phyloP scores from a whole-genome alignment of 2,888 invertebrate species.

The Nomada fabriciana region DNA sequence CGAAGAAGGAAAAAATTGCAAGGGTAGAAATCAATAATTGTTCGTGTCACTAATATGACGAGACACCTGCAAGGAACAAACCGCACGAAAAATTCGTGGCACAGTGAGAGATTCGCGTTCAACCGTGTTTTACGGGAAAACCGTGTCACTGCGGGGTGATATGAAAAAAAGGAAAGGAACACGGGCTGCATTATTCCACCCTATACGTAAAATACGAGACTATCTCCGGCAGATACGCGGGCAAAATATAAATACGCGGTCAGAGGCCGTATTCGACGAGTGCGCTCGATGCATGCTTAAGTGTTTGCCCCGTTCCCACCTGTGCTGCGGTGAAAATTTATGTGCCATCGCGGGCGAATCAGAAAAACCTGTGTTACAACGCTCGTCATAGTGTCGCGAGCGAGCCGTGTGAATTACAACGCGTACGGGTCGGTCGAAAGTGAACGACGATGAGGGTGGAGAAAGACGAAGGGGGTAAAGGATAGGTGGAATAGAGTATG shows the following conservation, averaged over 20 bases:
- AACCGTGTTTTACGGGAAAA: slow-evolving; percentile 13
- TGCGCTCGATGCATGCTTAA: slow-evolving; percentile 46
- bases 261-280: slow-evolving; percentile 25
- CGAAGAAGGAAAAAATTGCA: too few relatives aligned
- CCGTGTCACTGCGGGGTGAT: neutral
- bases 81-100: neutral
- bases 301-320: slow-evolving; percentile 20
- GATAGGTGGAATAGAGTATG: neutral
- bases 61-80: neutral
- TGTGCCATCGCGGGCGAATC: slow-evolving; percentile 10
- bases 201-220: slow-evolving; percentile 53
- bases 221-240: slow-evolving; percentile 15
- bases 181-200: slow-evolving; percentile 14
- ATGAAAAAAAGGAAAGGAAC: neutral
- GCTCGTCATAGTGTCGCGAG: neutral
- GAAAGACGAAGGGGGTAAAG: neutral
- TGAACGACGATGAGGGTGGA: neutral
- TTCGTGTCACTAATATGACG: neutral
- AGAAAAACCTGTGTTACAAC: slow-evolving; percentile 18
- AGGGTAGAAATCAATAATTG: too few relatives aligned
- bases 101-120: neutral
- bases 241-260: slow-evolving; percentile 53
- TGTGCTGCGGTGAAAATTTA: slow-evolving; percentile 23
- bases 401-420: neutral
- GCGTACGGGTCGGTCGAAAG: neutral